Conservation (phyloP, 2,888 invertebrate species). For the Carabus problematicus region DNA sequence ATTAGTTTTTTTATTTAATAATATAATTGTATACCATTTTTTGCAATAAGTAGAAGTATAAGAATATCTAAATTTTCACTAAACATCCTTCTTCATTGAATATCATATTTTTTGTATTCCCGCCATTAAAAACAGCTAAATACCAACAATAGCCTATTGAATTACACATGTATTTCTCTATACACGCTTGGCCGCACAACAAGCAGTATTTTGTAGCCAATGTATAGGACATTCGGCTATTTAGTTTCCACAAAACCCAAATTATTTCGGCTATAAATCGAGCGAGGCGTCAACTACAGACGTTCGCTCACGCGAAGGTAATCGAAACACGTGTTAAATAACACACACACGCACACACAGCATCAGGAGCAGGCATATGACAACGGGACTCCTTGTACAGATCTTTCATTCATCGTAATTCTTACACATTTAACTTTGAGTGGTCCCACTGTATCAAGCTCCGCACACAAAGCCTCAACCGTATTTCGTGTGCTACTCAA, state of each 20-base stretch:
- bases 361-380: not conserved
- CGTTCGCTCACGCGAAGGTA: constrained; percentile 22
- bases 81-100: too few relatives aligned
- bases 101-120: too few relatives aligned
- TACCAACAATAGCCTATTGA: too few relatives aligned
- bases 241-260: constrained; percentile 57
- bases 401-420: constrained; percentile 7
- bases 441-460: not conserved
- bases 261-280: constrained; percentile 48
- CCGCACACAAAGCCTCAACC: not conserved
- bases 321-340: constrained; percentile 26
- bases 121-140: too few relatives aligned
- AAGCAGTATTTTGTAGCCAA: too few relatives aligned
- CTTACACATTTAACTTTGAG: not conserved
- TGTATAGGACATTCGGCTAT: constrained; percentile 46
- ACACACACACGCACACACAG: not conserved
- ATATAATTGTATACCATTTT: too few relatives aligned
- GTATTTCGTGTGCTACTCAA: too few relatives aligned
- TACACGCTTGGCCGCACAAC: too few relatives aligned
- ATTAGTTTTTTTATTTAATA: too few relatives aligned
- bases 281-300: constrained; percentile 4
- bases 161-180: too few relatives aligned
- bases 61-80: too few relatives aligned
- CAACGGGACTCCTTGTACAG: constrained; percentile 1
- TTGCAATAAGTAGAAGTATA: too few relatives aligned